Base-by-base conservation (phyloP, 2,888 invertebrate species). In the Serrognathus titanus region DNA sequence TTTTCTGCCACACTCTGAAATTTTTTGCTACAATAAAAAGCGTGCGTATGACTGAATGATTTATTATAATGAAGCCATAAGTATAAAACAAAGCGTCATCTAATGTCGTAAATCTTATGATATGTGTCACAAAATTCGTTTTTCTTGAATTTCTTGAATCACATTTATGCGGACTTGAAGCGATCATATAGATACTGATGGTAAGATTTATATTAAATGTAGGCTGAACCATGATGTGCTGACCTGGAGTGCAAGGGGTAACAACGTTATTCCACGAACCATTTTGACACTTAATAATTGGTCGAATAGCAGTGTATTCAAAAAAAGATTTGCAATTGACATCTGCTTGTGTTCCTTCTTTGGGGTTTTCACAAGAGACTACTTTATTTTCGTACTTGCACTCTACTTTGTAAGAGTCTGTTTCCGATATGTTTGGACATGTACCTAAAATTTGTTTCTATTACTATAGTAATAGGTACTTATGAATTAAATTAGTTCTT, bases 1-100 rank as follows among this genome's bases (percentile, higher is more conserved):
- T 36, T 48, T 48, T 48, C 12, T 20, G 9, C 48, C 48, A 20
- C 48, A 48, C 37, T 40, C 51, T 51, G 10, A 16, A 51, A 51
- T 43, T 16, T 16, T 16, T 16, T 16, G 6, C 24, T 43, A 6
- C 3, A 43, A 43, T 43, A 43, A 43, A 43, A 43, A 4, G 9
- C 1, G 39, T 39, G 12, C 39, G 12, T 11, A 10, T 11, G 7
- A 7, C 39, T n/a, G 39, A 39, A 39, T 12, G 4, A 39, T 5
- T 11, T 11, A 12, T 39, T 39, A 39, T 20, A 48, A n/a, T 9
- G 12, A 48, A 31, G 31, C 20, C 12, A n/a, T 36, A 38, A 50
- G n/a, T 12, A 31, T 24, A 13, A 12, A 46, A 20, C 24, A 12
- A 46, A 8, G 24, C 12, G 13, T 40, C 43, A 35, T 51, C 43